Percentiles rank a stretch among this genome's conserved stretches.
Evolutionary conservation across 2,113 vertebrate species (phyloP).

Genomic region (Paraplagusia blochii): DNA sequence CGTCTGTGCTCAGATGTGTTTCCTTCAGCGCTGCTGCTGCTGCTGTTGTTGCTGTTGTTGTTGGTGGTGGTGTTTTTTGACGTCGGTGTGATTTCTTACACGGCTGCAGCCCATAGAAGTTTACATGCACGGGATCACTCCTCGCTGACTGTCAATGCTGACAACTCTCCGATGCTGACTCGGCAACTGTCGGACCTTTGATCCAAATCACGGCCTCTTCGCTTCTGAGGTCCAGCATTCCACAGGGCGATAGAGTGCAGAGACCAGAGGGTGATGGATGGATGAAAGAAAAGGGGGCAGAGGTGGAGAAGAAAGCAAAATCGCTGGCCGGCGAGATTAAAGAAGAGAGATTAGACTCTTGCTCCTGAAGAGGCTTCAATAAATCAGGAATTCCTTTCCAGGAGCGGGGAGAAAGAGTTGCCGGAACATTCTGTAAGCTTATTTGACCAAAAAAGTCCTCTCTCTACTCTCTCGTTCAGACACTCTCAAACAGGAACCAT

Average conservation of each 20-base stretch:
- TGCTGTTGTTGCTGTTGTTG: too few species aligned
- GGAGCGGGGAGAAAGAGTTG: conserved; percentile 32
- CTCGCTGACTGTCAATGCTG: conserved; percentile 29
- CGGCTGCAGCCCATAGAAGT: background rate
- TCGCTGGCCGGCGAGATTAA: conserved; percentile 62
- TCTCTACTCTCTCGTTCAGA: background rate
- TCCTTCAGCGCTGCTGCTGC: too few species aligned
- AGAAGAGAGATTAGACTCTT: conserved; percentile 68
- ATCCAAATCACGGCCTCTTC: conserved; percentile 43
- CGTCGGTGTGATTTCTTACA: background rate
- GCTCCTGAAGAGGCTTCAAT: conserved; percentile 58
- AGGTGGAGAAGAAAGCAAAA: conserved; percentile 68
- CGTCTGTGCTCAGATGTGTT: too few species aligned
- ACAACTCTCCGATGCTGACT: conserved; percentile 61
- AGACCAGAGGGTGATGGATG: conserved; percentile 70
- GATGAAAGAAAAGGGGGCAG: conserved; percentile 60
- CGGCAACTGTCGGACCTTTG: conserved; percentile 64
- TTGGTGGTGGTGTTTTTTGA: too few species aligned
- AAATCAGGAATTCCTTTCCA: conserved; percentile 61
- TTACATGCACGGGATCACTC: conserved; percentile 13
- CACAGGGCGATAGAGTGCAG: conserved; percentile 61
- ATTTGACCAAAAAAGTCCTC: conserved; percentile 17
- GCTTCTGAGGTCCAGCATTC: conserved; percentile 68
- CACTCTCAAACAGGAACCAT: conserved; percentile 1
- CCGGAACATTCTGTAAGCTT: conserved; percentile 14